A percentile compares a stretch with the other conserved stretches of the same genome.
These are phyloP conservation scores for Acomys russatus DNA, from an alignment of 2,797 vertebrate genomes.

Conservation along the genomic window DNA sequence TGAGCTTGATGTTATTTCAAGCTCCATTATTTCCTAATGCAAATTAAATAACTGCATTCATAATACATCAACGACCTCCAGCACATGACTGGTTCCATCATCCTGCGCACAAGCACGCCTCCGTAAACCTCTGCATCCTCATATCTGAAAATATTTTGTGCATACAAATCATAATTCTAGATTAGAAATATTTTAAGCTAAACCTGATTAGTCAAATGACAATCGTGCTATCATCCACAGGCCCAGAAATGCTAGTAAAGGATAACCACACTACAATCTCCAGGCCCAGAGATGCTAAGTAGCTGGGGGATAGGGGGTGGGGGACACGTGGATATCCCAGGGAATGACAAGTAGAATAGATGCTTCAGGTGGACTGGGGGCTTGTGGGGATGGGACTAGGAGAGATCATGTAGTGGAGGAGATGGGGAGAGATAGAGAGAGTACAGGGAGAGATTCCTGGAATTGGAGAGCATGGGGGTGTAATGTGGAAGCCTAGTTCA, in stretches of 20 bases:
- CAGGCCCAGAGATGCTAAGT: not conserved
- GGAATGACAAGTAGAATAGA: not conserved
- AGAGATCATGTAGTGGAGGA: not conserved
- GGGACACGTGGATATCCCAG: not conserved
- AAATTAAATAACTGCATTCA: not conserved
- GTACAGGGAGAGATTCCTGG: not conserved
- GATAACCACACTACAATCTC: not conserved
- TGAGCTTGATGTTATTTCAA: not conserved
- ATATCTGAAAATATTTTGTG: not conserved
- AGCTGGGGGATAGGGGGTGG: not conserved
- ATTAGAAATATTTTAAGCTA: not conserved
- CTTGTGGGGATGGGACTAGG: not conserved
- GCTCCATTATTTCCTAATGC: not conserved
- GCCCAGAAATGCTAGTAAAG: too few species aligned
- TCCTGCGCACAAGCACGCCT: not conserved
- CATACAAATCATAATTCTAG: slow-evolving; percentile 21
- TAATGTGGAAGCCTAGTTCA: not conserved
- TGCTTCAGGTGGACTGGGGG: not conserved
- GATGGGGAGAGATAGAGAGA: not conserved
- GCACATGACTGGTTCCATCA: not conserved
- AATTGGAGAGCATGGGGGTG: not conserved
- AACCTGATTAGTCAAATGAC: not conserved
- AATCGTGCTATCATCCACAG: not conserved
- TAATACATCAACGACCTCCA: not conserved
- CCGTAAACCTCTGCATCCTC: not conserved